Base-by-base conservation (phyloP, 2,113 vertebrate genomes). In the Reinhardtius hippoglossoides region DNA sequence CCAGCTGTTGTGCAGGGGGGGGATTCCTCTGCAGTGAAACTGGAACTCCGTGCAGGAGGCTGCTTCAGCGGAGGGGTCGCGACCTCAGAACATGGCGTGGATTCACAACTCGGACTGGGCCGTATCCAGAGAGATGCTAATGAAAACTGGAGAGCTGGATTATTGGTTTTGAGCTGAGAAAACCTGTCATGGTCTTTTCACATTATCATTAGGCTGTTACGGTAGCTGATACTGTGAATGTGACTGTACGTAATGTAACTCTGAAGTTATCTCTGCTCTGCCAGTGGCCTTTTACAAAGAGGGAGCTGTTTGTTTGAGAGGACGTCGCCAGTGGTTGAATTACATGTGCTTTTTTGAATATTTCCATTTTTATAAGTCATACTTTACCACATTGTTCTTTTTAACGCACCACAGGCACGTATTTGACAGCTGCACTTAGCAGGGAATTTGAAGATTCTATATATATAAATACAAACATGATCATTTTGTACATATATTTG, bases 1-100 rank as follows among this genome's bases (percentile, higher is more conserved):
- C 87, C 78, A 79, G 83, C 85, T 91, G 88, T 69, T 89, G 62
- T 67, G 76, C 40, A 73, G 54, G 64, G 23, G 54, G 64, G 50
- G 69, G 63, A 52, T 69, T 82, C 72, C 40, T 82, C 81, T 52
- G 16, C 65, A 35, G 82, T 78, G 72, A 75, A 90, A 82, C 74
- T 71, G 74, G 86, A 77, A 75, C 74, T 76, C 73, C 46, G 77
- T 63, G 71, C 79, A 73, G 67, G 26, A 80, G 76, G 73, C 67
- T 57, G 78, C 82, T 31, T 13, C 57, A 81, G 85, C n/a, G 12
- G 50, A 42, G 57, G 77, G 86, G 89, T 85, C 57, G 16, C 0
- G 71, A 88, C 76, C 83, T 59, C 64, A 44, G 69, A 89, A 88
- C 85, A 84, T 80, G 80, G 52, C 67, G 55, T 81, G 67, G 74